A percentile compares a stretch with the other conserved stretches of the same genome.
These are phyloP conservation scores for Hetaerina titia DNA, from an alignment of 2,888 invertebrate genomes.

Conservation along the genomic window DNA sequence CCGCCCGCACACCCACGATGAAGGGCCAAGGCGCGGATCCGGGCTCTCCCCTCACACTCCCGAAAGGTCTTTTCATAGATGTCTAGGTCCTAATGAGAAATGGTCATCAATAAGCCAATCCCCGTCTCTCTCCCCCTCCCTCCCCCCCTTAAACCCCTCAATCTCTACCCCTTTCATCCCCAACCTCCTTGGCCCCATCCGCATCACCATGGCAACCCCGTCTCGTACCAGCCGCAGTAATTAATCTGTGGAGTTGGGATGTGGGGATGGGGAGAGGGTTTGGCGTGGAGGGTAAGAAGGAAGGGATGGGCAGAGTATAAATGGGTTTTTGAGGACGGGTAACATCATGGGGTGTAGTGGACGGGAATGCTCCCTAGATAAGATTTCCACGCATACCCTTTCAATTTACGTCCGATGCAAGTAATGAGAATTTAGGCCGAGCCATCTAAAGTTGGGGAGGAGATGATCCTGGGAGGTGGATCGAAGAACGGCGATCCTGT, in stretches of 20 bases:
- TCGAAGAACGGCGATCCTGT: neutral
- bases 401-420: constrained; percentile 24
- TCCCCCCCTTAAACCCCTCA: neutral
- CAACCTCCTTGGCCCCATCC: neutral
- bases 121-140: neutral
- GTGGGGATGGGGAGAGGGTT: neutral
- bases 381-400: constrained; percentile 32
- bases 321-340: constrained; percentile 23
- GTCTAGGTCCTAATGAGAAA: constrained; percentile 50
- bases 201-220: neutral
- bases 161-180: neutral
- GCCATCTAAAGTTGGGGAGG: constrained; percentile 14
- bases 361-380: neutral
- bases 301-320: neutral
- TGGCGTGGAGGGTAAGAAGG: no score
- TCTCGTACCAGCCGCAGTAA: constrained; percentile 7
- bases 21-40: neutral
- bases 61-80: constrained; percentile 43
- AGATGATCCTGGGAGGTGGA: neutral
- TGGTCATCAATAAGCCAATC: constrained; percentile 56
- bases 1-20: neutral
- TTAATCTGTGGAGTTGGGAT: constrained; percentile 26
- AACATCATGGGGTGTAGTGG: neutral
- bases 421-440: constrained; percentile 20
- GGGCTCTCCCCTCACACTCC: neutral